Base-by-base conservation (phyloP, 2,888 invertebrate species). In the Tridacna gigas region DNA sequence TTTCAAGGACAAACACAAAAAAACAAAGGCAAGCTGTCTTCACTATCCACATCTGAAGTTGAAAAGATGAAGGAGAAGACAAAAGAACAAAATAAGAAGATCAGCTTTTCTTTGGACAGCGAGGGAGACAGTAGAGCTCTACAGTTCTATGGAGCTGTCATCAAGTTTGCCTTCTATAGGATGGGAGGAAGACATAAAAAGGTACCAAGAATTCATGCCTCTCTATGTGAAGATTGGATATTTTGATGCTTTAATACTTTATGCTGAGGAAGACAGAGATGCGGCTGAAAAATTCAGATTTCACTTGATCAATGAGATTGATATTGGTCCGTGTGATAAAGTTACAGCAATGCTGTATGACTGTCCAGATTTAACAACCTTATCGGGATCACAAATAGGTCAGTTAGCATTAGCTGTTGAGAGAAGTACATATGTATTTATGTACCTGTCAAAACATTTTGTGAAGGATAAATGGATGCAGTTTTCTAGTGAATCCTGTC, bases 351-450 rank as follows among this genome's bases (percentile, higher is more conserved):
- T 90, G 22, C 56, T 90, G 25, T 91, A 90, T 86, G 88, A 89
- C 79, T 86, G 84, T 26, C 76, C 86, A 25, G 88, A 88, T 20
- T 73, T 92, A 51, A 79, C 76, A 3, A 74, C 83, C 12, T 26
- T 85, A 11, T 66, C 83, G 11, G 82, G 83, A 0, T 82, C 81
- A 11, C 75, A 76, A 15, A 75, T 90, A 12, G 74, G 76, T 2
- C 86, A 86, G 81, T 81, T 92, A 69, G 88, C 86, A 37, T 25
- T 48, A 22, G 89, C 86, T 9, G 83, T 93, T 47, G 78, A 88
- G 0, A 77, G 91, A 80, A 91, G 91, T 83, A 93, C 93, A 3
- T 93, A 90, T 73, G 88, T 91, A 11, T 91, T 93, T 82, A 84
- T 93, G 26, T 92, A 84, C 77, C 74, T 93, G 37, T 91, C 92